Conservation (phyloP, 2,797 vertebrate species). For the Propithecus perrieri region DNA sequence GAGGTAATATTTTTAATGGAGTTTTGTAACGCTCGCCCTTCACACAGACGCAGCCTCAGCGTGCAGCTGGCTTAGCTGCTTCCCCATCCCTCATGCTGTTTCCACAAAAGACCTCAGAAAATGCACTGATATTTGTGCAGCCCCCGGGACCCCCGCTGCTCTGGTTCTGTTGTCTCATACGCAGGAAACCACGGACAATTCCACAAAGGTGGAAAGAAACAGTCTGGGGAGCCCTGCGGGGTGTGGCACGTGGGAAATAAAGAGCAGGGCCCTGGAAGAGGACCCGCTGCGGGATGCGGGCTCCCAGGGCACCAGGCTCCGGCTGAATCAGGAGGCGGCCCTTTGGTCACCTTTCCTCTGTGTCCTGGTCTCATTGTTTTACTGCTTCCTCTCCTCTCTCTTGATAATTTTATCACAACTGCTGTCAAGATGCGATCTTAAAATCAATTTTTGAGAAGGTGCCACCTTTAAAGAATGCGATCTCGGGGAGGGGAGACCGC, state of each 20-base stretch:
- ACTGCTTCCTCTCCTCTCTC: not conserved
- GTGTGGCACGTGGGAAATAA: not conserved
- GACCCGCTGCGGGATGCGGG: rapidly evolving
- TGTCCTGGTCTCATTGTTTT: not conserved
- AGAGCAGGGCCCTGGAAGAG: not conserved
- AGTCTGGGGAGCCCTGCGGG: rapidly evolving
- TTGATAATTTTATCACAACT: not conserved
- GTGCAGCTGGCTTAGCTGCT: not conserved
- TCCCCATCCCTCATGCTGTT: not conserved
- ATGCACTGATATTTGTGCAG: not conserved
- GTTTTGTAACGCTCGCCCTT: not conserved
- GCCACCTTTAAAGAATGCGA: not conserved
- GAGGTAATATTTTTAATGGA: not conserved
- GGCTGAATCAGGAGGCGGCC: rapidly evolving
- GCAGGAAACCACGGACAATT: not conserved
- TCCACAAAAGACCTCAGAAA: not conserved
- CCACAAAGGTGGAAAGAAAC: not conserved
- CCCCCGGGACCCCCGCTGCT: too few relatives aligned
- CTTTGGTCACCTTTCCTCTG: not conserved
- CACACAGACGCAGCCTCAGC: rapidly evolving
- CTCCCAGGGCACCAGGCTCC: rapidly evolving
- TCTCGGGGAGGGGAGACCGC: not conserved
- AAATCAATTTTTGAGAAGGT: not conserved
- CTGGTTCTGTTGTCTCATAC: not conserved
- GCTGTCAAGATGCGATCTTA: not conserved